phyloP scores from a whole-genome alignment of 2,797 vertebrate species.

The Octomys mimax region DNA sequence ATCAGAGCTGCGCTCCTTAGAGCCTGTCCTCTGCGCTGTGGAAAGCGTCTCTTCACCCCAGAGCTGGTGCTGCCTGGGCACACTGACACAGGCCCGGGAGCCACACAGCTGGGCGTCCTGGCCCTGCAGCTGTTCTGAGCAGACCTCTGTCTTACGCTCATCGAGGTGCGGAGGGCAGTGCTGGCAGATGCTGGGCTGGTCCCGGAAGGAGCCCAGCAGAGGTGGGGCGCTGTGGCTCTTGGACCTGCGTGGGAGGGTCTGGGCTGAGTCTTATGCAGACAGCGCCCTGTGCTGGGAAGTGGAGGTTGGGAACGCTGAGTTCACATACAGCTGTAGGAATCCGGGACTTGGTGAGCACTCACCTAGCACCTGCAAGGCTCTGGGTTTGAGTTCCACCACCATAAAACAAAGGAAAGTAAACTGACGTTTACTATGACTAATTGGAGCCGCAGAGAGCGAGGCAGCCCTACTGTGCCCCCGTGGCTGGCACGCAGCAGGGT shows the following conservation, averaged over 20 bases:
- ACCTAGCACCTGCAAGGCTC: not conserved
- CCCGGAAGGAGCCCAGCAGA: not conserved
- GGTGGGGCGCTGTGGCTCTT: not conserved
- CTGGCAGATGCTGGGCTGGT: not conserved
- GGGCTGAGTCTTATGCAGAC: not conserved
- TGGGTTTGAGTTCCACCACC: not conserved
- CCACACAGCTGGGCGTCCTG: not conserved
- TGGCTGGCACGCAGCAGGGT: not conserved
- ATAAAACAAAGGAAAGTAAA: not conserved
- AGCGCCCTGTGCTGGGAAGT: not conserved
- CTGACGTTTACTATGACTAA: not conserved
- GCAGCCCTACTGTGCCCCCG: not conserved
- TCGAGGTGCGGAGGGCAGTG: not conserved
- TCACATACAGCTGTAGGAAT: not conserved
- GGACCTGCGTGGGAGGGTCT: not conserved
- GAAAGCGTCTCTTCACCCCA: not conserved
- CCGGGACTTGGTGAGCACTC: not conserved
- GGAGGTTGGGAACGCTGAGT: not conserved
- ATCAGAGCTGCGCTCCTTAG: not conserved
- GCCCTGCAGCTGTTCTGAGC: not conserved
- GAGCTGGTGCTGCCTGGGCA: not conserved
- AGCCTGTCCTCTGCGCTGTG: not conserved
- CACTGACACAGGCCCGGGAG: not conserved
- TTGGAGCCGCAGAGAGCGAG: not conserved
- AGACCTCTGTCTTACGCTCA: slow-evolving; percentile 35